Percentiles rank a stretch among this genome's conserved stretches.
phyloP scores from a whole-genome alignment of 1,140 invertebrate species.

The Lordiphosa stackelbergi region DNA sequence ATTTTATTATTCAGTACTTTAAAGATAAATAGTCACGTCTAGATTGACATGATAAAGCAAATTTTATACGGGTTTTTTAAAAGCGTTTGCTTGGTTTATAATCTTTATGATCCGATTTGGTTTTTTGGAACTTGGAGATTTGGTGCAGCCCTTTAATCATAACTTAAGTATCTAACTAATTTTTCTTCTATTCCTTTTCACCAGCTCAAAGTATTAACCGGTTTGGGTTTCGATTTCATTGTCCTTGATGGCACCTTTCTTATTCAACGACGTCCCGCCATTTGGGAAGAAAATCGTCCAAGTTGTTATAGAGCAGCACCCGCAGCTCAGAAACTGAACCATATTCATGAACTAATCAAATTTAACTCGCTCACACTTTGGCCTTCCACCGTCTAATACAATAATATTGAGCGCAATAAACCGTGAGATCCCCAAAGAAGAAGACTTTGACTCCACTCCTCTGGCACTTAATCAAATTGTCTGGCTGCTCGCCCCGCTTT shows the following conservation, averaged over 20 bases:
- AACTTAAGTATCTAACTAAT: background rate
- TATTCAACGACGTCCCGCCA: background rate
- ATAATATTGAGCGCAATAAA: conserved; percentile 13
- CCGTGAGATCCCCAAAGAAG: background rate
- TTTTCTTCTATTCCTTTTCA: background rate
- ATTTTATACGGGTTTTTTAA: too few species aligned
- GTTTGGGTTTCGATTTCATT: conserved; percentile 30
- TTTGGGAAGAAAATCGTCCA: background rate
- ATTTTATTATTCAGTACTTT: too few species aligned
- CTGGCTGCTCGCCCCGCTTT: conserved; percentile 31
- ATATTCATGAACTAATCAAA: conserved; percentile 26
- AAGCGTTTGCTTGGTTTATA: too few species aligned
- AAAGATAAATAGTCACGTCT: too few species aligned
- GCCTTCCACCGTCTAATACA: conserved; percentile 22
- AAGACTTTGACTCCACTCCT: conserved; percentile 17
- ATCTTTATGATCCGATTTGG: too few species aligned
- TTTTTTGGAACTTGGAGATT: too few species aligned
- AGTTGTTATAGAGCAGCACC: background rate
- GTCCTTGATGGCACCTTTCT: conserved; percentile 29
- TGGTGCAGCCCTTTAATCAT: too few species aligned
- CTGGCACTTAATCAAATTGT: conserved; percentile 64
- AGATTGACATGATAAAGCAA: too few species aligned
- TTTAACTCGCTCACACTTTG: conserved; percentile 21
- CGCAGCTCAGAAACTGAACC: background rate
- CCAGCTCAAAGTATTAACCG: conserved; percentile 21